Percentiles rank a stretch among this genome's conserved stretches.
These are phyloP conservation scores for Drosophila auraria DNA, from an alignment of 1,140 invertebrate genomes.

Conservation along the genomic window DNA sequence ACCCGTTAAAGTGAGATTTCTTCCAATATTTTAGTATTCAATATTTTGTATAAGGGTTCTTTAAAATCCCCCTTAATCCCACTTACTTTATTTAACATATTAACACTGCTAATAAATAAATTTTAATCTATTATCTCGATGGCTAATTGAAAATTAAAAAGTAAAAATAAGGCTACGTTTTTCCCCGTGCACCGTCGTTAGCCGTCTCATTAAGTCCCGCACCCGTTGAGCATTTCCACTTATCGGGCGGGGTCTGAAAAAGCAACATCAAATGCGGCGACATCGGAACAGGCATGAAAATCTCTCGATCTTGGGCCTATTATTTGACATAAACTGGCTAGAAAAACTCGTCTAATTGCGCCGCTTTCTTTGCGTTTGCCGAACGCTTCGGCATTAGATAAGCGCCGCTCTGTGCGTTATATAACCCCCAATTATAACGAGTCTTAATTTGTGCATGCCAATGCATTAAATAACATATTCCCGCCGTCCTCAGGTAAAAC, in stretches of 20 bases:
- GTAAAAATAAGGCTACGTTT: neutral
- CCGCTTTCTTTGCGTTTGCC: conserved; percentile 75
- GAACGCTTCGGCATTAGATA: conserved; percentile 66
- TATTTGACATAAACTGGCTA: conserved; percentile 51
- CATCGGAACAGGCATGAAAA: conserved; percentile 28
- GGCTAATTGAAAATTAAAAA: neutral
- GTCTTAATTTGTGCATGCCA: conserved; percentile 67
- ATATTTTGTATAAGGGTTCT: neutral
- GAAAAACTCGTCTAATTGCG: conserved; percentile 72
- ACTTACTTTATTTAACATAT: no score
- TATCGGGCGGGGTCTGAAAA: conserved; percentile 4
- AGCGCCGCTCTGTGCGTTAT: conserved; percentile 58
- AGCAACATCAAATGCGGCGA: conserved; percentile 32
- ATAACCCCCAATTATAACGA: conserved; percentile 81
- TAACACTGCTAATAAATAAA: neutral
- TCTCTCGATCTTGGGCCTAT: conserved; percentile 42
- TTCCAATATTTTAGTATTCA: neutral
- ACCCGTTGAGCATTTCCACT: conserved; percentile 29
- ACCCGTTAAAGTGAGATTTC: neutral
- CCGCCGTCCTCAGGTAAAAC: conserved; percentile 64
- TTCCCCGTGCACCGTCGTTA: neutral
- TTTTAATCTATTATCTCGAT: neutral
- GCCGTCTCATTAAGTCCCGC: conserved; percentile 13
- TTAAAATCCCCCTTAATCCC: neutral
- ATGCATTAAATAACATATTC: conserved; percentile 78